Base-by-base conservation (phyloP, 1,140 invertebrate species). In the Rhynchophorus ferrugineus region DNA sequence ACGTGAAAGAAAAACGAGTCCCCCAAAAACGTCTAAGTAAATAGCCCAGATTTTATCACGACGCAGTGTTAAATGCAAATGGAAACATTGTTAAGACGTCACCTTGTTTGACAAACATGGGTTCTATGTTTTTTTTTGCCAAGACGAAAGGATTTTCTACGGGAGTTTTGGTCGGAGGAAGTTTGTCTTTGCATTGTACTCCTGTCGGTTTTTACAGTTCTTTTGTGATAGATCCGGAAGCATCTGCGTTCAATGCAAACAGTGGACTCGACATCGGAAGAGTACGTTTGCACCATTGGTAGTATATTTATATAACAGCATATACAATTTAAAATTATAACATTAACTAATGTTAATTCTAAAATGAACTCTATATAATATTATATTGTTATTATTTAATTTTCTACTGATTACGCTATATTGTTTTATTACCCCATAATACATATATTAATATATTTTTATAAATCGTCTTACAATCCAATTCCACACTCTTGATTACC, bases 241-340 rank as follows among this genome's bases (percentile, higher is more conserved):
- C 50, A 53, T 53, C 50, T 53, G 50, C 36, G 50, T 53, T 46
- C 45, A 46, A 53, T 47, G 46, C 50, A 53, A 53, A 46, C 44
- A 51, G 33, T 36, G 44, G 13, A n/a, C 41, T 53, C 18, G 22
- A 6, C 16, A 19, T 9, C 13, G 20, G 39, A 35, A 33, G 3
- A 1, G 13, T 9, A 43, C 11, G 18, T 44, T 39, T 39, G 24
- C 49, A 22, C 49, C 49, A 51, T 8, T 14, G 3, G 17, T 29
- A 6, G 3, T n/a, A 3, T 22, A 5, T 24, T n/a, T 24, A n/a
- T 17, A 17, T 5, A 8, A 7, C 17, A 18, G 8, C 17, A 14
- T 2, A 18, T 17, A 5, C 3, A 14, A n/a, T 41, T 41, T 41
- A n/a, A 3, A 17, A 41, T 7, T 41, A 2, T 41, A 41, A 5